Percentiles rank a stretch among this genome's conserved stretches.
These are phyloP conservation scores for Epinephelus moara DNA, from an alignment of 2,113 vertebrate genomes.

Conservation along the genomic window DNA sequence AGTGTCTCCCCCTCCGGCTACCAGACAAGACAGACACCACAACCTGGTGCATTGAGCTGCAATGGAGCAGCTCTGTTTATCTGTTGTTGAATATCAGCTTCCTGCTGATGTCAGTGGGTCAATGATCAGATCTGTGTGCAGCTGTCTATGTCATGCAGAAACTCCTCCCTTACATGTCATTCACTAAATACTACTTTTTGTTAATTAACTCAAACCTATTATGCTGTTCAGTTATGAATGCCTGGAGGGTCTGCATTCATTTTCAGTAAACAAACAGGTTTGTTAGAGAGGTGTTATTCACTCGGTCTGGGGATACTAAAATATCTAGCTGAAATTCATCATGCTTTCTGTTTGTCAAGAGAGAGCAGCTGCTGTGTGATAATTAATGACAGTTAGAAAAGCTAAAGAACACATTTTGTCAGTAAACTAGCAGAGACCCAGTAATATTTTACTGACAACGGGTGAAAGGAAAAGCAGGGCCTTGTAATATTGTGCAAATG, in stretches of 20 bases:
- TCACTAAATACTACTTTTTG: conserved; percentile 48
- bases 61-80: conserved; percentile 49
- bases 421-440: conserved; percentile 2
- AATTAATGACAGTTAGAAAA: conserved; percentile 18
- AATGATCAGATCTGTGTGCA: conserved; percentile 34
- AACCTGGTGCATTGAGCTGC: conserved; percentile 27
- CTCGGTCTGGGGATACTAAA: conserved; percentile 13
- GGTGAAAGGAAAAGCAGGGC: conserved; percentile 20
- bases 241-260: conserved; percentile 41
- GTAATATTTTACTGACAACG: conserved; percentile 5
- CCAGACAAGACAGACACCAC: conserved; percentile 46
- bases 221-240: conserved; percentile 26
- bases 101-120: conserved; percentile 49
- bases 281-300: conserved; percentile 35
- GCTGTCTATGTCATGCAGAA: conserved; percentile 29
- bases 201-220: conserved; percentile 52
- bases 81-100: conserved; percentile 43
- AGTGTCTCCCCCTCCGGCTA: conserved; percentile 61
- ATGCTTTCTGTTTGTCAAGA: conserved; percentile 32
- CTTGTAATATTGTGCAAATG: not conserved
- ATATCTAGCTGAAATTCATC: conserved; percentile 8
- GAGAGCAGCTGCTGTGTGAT: conserved; percentile 32
- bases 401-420: not conserved
- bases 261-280: conserved; percentile 49
- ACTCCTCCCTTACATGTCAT: conserved; percentile 35